A percentile compares a stretch with the other conserved stretches of the same genome.
These are phyloP conservation scores for Calephelis perditalis DNA, from an alignment of 2,888 invertebrate genomes.

Conservation along the genomic window DNA sequence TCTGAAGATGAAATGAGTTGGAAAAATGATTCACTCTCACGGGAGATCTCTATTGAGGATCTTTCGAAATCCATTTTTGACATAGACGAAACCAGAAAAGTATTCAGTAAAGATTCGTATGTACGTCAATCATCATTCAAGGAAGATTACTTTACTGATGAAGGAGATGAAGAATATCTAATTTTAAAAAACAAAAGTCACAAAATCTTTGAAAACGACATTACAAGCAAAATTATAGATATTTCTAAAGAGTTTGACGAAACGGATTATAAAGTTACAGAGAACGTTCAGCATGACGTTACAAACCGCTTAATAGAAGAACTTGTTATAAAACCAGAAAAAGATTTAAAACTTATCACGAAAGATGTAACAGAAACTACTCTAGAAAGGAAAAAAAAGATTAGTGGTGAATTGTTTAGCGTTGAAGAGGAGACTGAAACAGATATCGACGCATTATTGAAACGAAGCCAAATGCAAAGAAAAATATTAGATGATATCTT, in stretches of 20 bases:
- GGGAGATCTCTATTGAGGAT: conserved; percentile 79
- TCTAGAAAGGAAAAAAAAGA: conserved; percentile 55
- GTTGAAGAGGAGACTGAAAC: conserved; percentile 77
- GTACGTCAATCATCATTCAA: conserved; percentile 67
- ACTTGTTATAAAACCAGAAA: conserved; percentile 55
- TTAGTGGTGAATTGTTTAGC: conserved; percentile 45
- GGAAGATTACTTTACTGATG: conserved; percentile 62
- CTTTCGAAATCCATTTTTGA: conserved; percentile 73
- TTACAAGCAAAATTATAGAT: conserved; percentile 66
- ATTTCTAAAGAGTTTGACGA: conserved; percentile 68
- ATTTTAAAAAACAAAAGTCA: conserved; percentile 61
- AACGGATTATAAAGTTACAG: conserved; percentile 50
- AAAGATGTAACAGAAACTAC: conserved; percentile 60
- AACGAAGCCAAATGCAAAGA: conserved; percentile 82
- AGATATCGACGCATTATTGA: conserved; percentile 80
- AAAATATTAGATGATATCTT: conserved; percentile 84
- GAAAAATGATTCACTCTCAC: conserved; percentile 73
- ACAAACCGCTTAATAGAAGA: conserved; percentile 67
- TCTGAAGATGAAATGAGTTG: conserved; percentile 81
- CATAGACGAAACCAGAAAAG: conserved; percentile 69
- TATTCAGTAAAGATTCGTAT: conserved; percentile 70
- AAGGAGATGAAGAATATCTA: conserved; percentile 62
- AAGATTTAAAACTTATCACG: conserved; percentile 55
- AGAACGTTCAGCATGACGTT: conserved; percentile 54
- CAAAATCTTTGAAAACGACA: conserved; percentile 67